Conservation (phyloP, 2,888 invertebrate species). For the Parochlus steinenii region DNA sequence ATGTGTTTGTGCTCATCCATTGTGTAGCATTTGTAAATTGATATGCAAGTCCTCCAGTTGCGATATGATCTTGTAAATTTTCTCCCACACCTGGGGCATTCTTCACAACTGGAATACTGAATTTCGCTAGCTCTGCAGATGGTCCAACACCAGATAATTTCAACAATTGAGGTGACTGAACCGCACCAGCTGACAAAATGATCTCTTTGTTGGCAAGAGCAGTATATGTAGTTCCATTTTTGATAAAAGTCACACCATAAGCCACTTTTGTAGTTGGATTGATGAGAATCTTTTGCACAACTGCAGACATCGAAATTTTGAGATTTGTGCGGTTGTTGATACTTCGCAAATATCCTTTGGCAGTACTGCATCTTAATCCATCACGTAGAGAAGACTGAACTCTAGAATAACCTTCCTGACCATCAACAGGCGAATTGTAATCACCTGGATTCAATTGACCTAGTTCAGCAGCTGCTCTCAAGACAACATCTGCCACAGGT, state of each 20-base stretch:
- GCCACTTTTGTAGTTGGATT: constrained; percentile 58
- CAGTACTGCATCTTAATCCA: constrained; percentile 74
- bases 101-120: constrained; percentile 61
- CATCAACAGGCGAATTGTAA: constrained; percentile 71
- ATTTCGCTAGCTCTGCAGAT: constrained; percentile 48
- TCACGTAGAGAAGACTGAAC: constrained; percentile 64
- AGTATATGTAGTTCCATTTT: constrained; percentile 52
- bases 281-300: constrained; percentile 58
- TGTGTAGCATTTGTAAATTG: constrained; percentile 35
- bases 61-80: constrained; percentile 81
- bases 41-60: constrained; percentile 61
- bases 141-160: constrained; percentile 87
- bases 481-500: constrained; percentile 62
- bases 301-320: constrained; percentile 67
- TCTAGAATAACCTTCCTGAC: constrained; percentile 77
- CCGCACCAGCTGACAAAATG: constrained; percentile 75
- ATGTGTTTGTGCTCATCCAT: constrained; percentile 54
- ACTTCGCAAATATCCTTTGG: constrained; percentile 73
- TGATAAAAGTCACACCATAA: constrained; percentile 65
- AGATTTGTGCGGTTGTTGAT: constrained; percentile 64
- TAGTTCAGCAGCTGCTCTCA: constrained; percentile 66
- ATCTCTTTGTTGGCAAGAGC: constrained; percentile 72
- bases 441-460: constrained; percentile 51
- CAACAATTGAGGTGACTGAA: constrained; percentile 85
- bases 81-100: constrained; percentile 65